These are phyloP conservation scores for Globodera rostochiensis DNA, from an alignment of 1,140 invertebrate species.

Conservation along the genomic window DNA sequence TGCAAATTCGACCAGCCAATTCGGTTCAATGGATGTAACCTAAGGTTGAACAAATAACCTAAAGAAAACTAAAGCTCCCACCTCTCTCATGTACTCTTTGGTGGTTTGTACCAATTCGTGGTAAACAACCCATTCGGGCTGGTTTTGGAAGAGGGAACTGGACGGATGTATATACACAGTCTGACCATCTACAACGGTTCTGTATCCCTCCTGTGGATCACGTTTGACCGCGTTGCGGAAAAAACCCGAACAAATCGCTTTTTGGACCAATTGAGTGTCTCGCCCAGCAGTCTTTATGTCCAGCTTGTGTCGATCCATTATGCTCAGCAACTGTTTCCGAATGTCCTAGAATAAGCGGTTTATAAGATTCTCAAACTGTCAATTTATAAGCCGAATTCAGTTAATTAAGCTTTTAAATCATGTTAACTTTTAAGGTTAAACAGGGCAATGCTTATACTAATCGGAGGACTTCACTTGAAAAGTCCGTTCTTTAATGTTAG, in stretches of 20 bases:
- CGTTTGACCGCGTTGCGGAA: conserved; percentile 98
- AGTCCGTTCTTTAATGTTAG: too few relatives aligned
- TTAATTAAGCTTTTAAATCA: too few relatives aligned
- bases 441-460: too few relatives aligned
- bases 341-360: conserved; percentile 76
- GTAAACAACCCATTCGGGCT: conserved; percentile 99
- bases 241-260: conserved; percentile 97
- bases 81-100: conserved; percentile 99
- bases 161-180: conserved; percentile 99
- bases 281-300: conserved; percentile 95
- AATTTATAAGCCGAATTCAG: too few relatives aligned
- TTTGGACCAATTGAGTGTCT: conserved; percentile 91
- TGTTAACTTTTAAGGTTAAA: too few relatives aligned
- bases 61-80: conserved; percentile 65
- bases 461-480: too few relatives aligned
- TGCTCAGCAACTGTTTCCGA: conserved; percentile 86
- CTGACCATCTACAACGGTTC: conserved; percentile 94
- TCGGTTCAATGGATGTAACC: conserved; percentile 91
- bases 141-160: conserved; percentile 92
- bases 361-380: too few relatives aligned
- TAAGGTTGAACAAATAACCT: conserved; percentile 37
- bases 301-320: conserved; percentile 78
- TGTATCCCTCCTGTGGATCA: conserved; percentile 97
- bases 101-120: conserved; percentile 98
- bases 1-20: conserved; percentile 98